Conservation (phyloP, 2,797 vertebrate genomes). For the Aplochiton taeniatus region DNA sequence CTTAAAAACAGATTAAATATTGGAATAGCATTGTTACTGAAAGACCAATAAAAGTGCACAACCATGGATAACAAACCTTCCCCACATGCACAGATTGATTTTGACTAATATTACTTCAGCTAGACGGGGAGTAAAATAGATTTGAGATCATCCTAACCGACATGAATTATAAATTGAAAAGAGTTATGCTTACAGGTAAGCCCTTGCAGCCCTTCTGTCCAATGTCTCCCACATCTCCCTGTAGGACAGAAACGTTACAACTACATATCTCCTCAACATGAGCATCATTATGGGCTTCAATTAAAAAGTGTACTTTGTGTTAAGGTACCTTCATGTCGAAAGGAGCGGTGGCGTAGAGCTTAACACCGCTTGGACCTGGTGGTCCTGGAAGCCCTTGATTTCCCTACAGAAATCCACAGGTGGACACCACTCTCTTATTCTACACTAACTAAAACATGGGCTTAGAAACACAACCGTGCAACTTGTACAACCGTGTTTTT, state of each 20-base stretch:
- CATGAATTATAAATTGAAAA: slow-evolving; percentile 12
- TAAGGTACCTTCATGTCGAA: slow-evolving; percentile 33
- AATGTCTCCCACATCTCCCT: slow-evolving; percentile 52
- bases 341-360: slow-evolving; percentile 33
- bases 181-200: slow-evolving; percentile 35
- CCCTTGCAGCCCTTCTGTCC: slow-evolving; percentile 64
- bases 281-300: not conserved
- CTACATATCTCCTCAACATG: not conserved
- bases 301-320: not conserved
- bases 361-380: slow-evolving; percentile 56
- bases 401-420: slow-evolving; percentile 45
- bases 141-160: not conserved
- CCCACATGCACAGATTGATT: not conserved
- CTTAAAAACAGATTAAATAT: slow-evolving; percentile 33
- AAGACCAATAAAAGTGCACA: not conserved
- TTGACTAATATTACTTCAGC: not conserved
- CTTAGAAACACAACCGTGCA: too few relatives aligned
- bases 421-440: not conserved
- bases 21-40: not conserved
- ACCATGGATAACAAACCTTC: not conserved
- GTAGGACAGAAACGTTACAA: not conserved
- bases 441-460: not conserved
- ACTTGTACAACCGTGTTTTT: not conserved
- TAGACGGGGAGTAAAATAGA: not conserved
- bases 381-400: slow-evolving; percentile 37